Conservation (phyloP, 1,140 invertebrate genomes). For the Paracyclopina nana region DNA sequence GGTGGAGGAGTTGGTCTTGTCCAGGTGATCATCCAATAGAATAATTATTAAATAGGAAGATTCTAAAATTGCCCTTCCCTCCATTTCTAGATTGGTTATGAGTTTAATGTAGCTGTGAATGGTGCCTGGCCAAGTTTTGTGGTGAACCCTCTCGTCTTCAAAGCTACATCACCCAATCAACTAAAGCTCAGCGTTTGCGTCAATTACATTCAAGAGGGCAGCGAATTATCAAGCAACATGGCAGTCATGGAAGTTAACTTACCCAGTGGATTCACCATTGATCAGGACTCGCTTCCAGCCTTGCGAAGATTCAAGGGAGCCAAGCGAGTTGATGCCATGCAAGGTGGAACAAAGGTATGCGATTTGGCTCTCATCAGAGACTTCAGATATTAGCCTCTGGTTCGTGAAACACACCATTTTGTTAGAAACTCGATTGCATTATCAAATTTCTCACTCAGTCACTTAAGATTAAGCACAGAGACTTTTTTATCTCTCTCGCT, state of each 20-base stretch:
- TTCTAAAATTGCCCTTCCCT: too few relatives aligned
- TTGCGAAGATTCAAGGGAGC: slow-evolving; percentile 33
- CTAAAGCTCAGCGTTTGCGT: slow-evolving; percentile 66
- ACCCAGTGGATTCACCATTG: slow-evolving; percentile 63
- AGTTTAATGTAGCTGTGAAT: slow-evolving; percentile 69
- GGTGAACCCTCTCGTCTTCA: slow-evolving; percentile 55
- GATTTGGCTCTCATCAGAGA: slow-evolving; percentile 70
- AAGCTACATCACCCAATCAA: slow-evolving; percentile 40
- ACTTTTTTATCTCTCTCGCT: too few relatives aligned
- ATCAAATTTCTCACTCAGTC: too few relatives aligned
- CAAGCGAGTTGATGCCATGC: slow-evolving; percentile 54
- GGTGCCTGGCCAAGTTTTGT: slow-evolving; percentile 70
- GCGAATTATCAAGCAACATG: slow-evolving; percentile 51
- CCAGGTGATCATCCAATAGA: too few relatives aligned
- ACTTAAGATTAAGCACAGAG: too few relatives aligned
- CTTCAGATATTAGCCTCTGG: too few relatives aligned
- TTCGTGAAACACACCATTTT: too few relatives aligned
- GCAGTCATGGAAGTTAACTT: slow-evolving; percentile 67
- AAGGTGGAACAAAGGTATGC: slow-evolving; percentile 49
- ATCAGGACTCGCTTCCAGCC: slow-evolving; percentile 50
- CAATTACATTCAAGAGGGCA: slow-evolving; percentile 25
- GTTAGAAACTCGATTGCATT: too few relatives aligned
- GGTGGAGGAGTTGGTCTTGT: slow-evolving; percentile 64
- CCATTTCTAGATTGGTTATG: too few relatives aligned
- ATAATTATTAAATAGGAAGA: too few relatives aligned